Evolutionary conservation across 2,888 invertebrate genomes (phyloP).

Genomic region (Drosophila diplacantha): DNA sequence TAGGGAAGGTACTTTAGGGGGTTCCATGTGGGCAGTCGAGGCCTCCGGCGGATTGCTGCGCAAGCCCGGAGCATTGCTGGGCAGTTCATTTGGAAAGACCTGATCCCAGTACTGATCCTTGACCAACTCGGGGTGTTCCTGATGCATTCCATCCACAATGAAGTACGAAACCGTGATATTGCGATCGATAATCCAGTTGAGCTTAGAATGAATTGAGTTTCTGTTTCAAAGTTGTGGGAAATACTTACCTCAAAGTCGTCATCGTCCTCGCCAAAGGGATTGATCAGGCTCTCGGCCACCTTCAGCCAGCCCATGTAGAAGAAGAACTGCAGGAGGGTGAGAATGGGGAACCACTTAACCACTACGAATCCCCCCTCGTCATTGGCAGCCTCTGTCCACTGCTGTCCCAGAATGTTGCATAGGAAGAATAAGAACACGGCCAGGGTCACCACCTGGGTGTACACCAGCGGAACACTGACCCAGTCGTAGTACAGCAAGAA

Average conservation of each 20-base stretch:
- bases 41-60: constrained; percentile 89
- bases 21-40: constrained; percentile 87
- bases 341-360: constrained; percentile 91
- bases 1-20: background rate
- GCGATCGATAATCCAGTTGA: constrained; percentile 93
- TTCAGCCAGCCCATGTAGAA: constrained; percentile 94
- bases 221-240: fast-evolving
- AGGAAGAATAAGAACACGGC: constrained; percentile 92
- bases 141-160: constrained; percentile 96
- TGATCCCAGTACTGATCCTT: constrained; percentile 95
- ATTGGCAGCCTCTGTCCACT: constrained; percentile 84
- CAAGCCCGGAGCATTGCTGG: constrained; percentile 87
- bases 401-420: constrained; percentile 90
- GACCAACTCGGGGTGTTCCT: constrained; percentile 91
- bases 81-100: constrained; percentile 88
- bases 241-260: constrained; percentile 88
- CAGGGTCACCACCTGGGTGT: constrained; percentile 93
- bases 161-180: constrained; percentile 89
- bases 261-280: constrained; percentile 93
- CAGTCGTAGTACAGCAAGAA: constrained; percentile 86
- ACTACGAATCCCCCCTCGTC: constrained; percentile 78
- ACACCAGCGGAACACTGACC: constrained; percentile 86
- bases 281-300: constrained; percentile 92
- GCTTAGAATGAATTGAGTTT: constrained; percentile 78
- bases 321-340: constrained; percentile 90